Evolutionary conservation across 2,888 invertebrate species (phyloP), one percentile per base, ranked within the genome.

Genomic region (Tortrix viridana): DNA sequence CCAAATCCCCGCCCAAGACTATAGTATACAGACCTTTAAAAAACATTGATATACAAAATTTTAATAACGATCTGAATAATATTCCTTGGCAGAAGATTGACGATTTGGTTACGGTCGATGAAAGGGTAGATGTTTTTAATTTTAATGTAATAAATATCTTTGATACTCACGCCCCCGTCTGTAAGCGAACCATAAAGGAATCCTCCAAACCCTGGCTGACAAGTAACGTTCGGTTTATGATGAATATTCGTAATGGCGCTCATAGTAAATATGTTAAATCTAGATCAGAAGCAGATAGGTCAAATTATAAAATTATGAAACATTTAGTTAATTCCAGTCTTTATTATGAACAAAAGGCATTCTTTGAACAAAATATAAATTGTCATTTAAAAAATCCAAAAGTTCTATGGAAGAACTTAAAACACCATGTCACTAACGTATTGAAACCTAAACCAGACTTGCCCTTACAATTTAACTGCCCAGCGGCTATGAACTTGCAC

Each of bases 261-360:
- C 19, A 46, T 19, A 47, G 22, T 22, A 22, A 47, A 22, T 47
- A 19, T 20, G 22, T 20, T 14, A 19, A 47, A 19, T 20, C 47
- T 12, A 47, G 22, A 47, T 47, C 22, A 3, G 47, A 19, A 4
- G 7, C 9, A 5, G 47, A 47, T 47, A 47, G 14, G 12, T 9
- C 6, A 5, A 4, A 47, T 7, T 47, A 47, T 14, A 47, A 47
- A 47, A 47, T 7, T 4, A 2, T 47, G 22, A 47, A 22, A 22
- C 47, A 47, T 7, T 7, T 47, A 7, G 47, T 47, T 14, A 47
- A 22, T 14, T 20, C 47, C 3, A 22, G 22, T 19, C 14, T 47
- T 20, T 47, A 22, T 22, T 47, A 22, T 47, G 47, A 47, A 22
- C 9, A 47, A 20, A 19, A 19, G 3, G 47, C 47, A 22, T 47